These are phyloP conservation scores for Rhodeus uyekii DNA, from an alignment of 2,797 vertebrate genomes.

Conservation along the genomic window DNA sequence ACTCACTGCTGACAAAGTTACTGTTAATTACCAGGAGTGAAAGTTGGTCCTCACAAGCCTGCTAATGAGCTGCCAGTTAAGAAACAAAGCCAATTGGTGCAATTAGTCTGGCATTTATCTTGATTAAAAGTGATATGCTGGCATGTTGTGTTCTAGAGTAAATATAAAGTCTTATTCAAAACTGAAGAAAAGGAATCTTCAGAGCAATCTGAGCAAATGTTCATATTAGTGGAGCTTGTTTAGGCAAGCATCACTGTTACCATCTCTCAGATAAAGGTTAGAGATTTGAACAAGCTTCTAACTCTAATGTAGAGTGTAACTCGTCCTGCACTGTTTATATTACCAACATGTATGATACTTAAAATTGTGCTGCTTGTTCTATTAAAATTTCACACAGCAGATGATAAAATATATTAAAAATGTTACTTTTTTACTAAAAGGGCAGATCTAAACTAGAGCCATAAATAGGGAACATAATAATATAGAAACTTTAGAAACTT, in stretches of 20 bases:
- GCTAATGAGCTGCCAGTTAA: slow-evolving; percentile 72
- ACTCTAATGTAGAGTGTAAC: not conserved
- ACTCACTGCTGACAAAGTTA: slow-evolving; percentile 58
- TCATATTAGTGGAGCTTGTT: not conserved
- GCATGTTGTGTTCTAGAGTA: slow-evolving; percentile 60
- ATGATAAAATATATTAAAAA: not conserved
- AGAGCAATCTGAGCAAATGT: not conserved
- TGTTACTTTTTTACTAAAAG: not conserved
- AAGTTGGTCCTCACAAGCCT: slow-evolving; percentile 61
- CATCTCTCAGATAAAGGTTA: not conserved
- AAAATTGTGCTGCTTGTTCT: not conserved
- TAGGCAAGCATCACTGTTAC: not conserved
- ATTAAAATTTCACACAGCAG: not conserved
- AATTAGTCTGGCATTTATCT: slow-evolving; percentile 76
- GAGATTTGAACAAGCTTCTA: not conserved
- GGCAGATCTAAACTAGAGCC: not conserved
- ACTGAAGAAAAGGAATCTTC: not conserved
- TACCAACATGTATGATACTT: not conserved
- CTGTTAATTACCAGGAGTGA: slow-evolving; percentile 66
- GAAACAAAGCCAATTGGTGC: slow-evolving; percentile 63
- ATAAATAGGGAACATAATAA: not conserved
- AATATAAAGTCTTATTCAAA: slow-evolving; percentile 67
- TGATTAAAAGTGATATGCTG: slow-evolving; percentile 81
- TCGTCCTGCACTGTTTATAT: not conserved
- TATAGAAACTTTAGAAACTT: not conserved